Conservation (phyloP, 2,888 invertebrate species). For the Siphlonurus alternatus region DNA sequence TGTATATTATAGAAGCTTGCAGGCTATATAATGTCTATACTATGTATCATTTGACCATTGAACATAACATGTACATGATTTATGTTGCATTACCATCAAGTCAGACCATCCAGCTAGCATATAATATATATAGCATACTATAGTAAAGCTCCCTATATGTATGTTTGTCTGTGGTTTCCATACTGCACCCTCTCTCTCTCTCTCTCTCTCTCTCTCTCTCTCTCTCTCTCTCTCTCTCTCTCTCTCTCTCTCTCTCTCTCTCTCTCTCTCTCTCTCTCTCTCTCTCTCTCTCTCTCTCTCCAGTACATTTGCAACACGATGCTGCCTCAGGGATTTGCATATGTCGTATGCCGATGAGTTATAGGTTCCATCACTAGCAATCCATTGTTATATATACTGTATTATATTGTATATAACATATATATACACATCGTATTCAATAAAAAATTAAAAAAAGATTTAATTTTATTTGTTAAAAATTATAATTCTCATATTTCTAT, state of each 20-base stretch:
- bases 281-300: slow-evolving; percentile 13
- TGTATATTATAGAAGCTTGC: no score
- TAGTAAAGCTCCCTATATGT: background rate
- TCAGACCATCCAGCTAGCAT: no score
- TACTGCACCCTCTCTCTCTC: background rate
- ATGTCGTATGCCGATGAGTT: background rate
- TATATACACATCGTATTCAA: no score
- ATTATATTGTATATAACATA: background rate
- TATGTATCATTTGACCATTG: background rate
- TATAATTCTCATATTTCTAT: background rate
- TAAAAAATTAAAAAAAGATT: background rate
- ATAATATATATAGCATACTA: no score
- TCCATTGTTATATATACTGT: background rate
- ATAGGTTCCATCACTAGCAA: background rate
- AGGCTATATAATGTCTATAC: no score
- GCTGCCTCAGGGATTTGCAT: background rate
- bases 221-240: slow-evolving; percentile 14
- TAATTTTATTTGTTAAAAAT: background rate
- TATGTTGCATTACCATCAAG: background rate
- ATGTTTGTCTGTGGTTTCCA: slow-evolving; percentile 2
- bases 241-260: no score
- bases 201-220: slow-evolving; percentile 11
- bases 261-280: slow-evolving; percentile 11
- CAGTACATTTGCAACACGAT: background rate
- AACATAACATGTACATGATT: background rate